Percentiles rank a stretch among this genome's conserved stretches.
Conservation (phyloP, 2,797 vertebrate genomes). For the Labroides dimidiatus region DNA sequence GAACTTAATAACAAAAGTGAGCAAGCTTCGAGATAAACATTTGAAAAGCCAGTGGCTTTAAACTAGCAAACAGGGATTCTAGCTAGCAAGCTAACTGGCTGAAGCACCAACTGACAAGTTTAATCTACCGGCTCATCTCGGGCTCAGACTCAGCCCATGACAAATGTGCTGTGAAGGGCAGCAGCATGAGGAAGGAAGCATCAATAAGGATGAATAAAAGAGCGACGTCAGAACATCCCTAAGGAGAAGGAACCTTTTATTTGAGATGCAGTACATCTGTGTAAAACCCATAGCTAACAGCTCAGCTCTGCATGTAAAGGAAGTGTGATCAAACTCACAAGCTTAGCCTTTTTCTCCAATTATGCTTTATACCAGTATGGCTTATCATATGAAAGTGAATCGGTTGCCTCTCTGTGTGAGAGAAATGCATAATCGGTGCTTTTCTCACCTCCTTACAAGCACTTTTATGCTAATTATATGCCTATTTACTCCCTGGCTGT, state of each 20-base stretch:
- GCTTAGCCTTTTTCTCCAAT: slow-evolving; percentile 39
- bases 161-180: too few relatives aligned
- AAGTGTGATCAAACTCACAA: slow-evolving; percentile 9
- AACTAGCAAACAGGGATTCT: too few relatives aligned
- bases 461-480: slow-evolving; percentile 65
- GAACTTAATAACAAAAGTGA: too few relatives aligned
- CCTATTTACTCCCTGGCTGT: slow-evolving; percentile 61
- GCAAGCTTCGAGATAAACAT: too few relatives aligned
- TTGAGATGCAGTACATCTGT: background rate
- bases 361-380: slow-evolving; percentile 37
- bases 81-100: too few relatives aligned
- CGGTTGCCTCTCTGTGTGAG: slow-evolving; percentile 31
- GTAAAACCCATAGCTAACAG: background rate
- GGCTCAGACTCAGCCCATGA: too few relatives aligned
- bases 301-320: background rate
- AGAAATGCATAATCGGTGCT: slow-evolving; percentile 62
- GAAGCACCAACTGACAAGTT: too few relatives aligned
- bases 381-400: slow-evolving; percentile 57
- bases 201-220: background rate
- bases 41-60: too few relatives aligned
- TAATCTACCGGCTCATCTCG: too few relatives aligned
- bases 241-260: background rate
- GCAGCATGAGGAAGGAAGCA: too few relatives aligned
- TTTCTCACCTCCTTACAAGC: slow-evolving; percentile 44
- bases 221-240: background rate